phyloP scores from a whole-genome alignment of 2,888 invertebrate genomes.

The Drosophila setosimentum region DNA sequence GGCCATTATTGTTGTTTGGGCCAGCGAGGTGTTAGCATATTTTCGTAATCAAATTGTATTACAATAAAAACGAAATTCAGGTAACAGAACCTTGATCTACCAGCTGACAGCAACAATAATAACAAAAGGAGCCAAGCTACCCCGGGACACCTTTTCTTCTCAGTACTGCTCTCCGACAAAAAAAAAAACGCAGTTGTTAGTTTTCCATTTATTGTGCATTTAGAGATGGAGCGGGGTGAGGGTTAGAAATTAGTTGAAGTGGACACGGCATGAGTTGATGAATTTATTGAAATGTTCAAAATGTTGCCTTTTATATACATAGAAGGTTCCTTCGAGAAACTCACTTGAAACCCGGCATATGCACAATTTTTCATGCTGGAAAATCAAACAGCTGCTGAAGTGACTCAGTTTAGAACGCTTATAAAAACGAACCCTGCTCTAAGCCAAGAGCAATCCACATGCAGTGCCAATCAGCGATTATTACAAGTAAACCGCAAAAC shows the following conservation, averaged over 20 bases:
- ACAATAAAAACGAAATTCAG: conserved; percentile 63
- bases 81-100: conserved; percentile 45
- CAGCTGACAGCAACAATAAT: conserved; percentile 63
- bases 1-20: conserved; percentile 56
- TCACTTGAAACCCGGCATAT: conserved; percentile 59
- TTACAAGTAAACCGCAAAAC: conserved; percentile 33
- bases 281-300: conserved; percentile 72
- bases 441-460: conserved; percentile 19
- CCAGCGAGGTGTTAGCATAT: conserved; percentile 77
- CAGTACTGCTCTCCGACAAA: conserved; percentile 20
- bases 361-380: conserved; percentile 58
- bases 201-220: conserved; percentile 78
- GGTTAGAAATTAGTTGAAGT: conserved; percentile 73
- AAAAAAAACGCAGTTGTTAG: conserved; percentile 71
- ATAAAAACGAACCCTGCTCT: conserved; percentile 40
- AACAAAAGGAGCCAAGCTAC: conserved; percentile 43
- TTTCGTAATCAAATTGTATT: conserved; percentile 76
- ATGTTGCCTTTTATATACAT: conserved; percentile 46
- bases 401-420: conserved; percentile 24
- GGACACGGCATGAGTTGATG: conserved; percentile 66
- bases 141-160: conserved; percentile 31
- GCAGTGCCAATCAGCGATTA: conserved; percentile 43
- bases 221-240: conserved; percentile 27
- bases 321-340: conserved; percentile 14
- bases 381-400: conserved; percentile 74